A percentile compares a stretch with the other conserved stretches of the same genome.
These are phyloP conservation scores for Eurois occulta DNA, from an alignment of 2,888 invertebrate species.

Conservation along the genomic window DNA sequence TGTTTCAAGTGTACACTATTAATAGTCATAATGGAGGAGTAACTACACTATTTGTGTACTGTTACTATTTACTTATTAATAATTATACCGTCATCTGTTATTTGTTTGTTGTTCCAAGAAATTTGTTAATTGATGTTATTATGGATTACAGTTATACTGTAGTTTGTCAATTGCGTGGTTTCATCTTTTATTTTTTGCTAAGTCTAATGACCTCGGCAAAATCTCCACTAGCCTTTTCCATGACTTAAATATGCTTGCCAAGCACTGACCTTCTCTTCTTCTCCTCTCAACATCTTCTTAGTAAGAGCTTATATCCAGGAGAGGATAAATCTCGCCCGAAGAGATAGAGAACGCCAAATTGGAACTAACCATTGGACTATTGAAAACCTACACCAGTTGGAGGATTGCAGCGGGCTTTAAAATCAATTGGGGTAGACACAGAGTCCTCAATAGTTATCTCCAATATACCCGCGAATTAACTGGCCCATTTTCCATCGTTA, in stretches of 20 bases:
- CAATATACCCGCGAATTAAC: slow-evolving; percentile 12
- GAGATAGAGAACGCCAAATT: neutral
- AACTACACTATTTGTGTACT: slow-evolving; percentile 26
- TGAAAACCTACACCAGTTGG: neutral
- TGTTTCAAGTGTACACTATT: slow-evolving; percentile 34
- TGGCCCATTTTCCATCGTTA: slow-evolving; percentile 41
- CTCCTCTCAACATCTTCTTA: neutral
- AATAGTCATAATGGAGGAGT: slow-evolving; percentile 21
- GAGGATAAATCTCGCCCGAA: neutral
- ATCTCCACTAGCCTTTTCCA: neutral
- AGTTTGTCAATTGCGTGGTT: neutral
- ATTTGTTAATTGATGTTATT: slow-evolving; percentile 13
- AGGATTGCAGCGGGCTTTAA: slow-evolving; percentile 3
- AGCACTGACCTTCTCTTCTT: neutral
- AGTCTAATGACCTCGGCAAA: neutral
- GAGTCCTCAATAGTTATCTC: slow-evolving; percentile 16
- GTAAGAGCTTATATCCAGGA: neutral
- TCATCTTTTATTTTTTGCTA: neutral
- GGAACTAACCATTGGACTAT: neutral
- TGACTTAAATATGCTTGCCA: neutral
- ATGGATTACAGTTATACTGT: neutral
- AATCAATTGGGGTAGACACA: slow-evolving; percentile 20
- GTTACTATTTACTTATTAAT: slow-evolving; percentile 18
- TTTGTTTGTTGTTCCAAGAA: slow-evolving; percentile 21
- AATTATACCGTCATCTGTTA: slow-evolving; percentile 11